phyloP scores from a whole-genome alignment of 64 coral and sea anemone genomes.

The Stichodactyla helianthus region DNA sequence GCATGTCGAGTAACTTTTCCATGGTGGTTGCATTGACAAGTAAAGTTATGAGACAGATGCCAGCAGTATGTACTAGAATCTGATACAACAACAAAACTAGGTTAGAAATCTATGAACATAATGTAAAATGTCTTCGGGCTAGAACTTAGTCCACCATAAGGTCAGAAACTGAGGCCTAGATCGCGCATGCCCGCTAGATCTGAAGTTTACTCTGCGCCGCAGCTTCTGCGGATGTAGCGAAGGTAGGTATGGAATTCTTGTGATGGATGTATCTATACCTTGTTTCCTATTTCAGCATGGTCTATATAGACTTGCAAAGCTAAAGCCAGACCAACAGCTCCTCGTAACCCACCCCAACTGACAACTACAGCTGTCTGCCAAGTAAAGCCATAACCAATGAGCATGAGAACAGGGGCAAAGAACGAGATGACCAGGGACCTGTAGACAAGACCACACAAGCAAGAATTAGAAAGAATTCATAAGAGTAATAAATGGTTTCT shows the following conservation, averaged over 20 bases:
- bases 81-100: conserved; percentile 9
- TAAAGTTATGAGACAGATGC: conserved; percentile 89
- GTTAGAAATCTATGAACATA: background rate
- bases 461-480: background rate
- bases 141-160: no score
- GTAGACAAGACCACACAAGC: background rate
- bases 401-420: conserved; percentile 74
- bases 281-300: conserved; percentile 72
- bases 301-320: conserved; percentile 93
- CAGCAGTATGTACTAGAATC: conserved; percentile 91
- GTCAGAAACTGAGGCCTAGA: no score
- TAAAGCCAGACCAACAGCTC: conserved; percentile 88
- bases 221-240: no score
- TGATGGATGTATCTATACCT: conserved; percentile 34
- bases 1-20: conserved; percentile 82
- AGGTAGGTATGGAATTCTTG: no score
- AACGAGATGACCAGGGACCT: conserved; percentile 76
- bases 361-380: conserved; percentile 95
- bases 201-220: no score
- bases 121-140: background rate
- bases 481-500: background rate
- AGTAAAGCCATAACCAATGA: conserved; percentile 84
- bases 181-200: no score
- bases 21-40: conserved; percentile 94
- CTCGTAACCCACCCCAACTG: conserved; percentile 87